A percentile compares a stretch with the other conserved stretches of the same genome.
Evolutionary conservation across 2,797 vertebrate species (phyloP).

Genomic region (Thaleichthys pacificus): DNA sequence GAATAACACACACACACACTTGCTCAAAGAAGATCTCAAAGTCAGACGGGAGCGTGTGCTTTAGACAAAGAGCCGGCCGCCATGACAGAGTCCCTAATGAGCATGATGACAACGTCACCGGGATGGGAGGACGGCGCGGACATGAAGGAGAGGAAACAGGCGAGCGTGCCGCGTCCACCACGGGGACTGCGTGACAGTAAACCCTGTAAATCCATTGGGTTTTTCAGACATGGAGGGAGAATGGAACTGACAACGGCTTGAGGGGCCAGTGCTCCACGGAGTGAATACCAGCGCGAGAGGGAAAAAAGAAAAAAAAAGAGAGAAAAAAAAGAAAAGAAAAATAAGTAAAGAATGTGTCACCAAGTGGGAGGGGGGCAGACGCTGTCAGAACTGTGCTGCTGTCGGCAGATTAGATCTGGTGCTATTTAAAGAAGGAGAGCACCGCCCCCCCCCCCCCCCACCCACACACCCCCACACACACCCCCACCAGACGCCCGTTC

Average conservation of each 20-base stretch:
- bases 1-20: constrained; percentile 8
- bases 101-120: constrained; percentile 63
- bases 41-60: background rate
- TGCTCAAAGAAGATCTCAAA: background rate
- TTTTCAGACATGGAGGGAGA: constrained; percentile 77
- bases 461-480: constrained; percentile 15
- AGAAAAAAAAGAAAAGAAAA: constrained; percentile 48
- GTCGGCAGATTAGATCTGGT: constrained; percentile 79
- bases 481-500: background rate
- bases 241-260: constrained; percentile 79
- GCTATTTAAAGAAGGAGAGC: constrained; percentile 73
- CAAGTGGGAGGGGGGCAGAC: constrained; percentile 73
- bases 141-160: constrained; percentile 56
- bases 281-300: constrained; percentile 67
- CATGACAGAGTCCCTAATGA: constrained; percentile 20
- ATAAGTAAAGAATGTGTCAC: constrained; percentile 78
- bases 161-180: constrained; percentile 43
- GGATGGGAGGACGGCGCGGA: constrained; percentile 51
- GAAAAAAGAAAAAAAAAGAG: constrained; percentile 44
- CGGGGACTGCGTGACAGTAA: constrained; percentile 69
- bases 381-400: constrained; percentile 79
- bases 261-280: constrained; percentile 72
- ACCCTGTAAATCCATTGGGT: constrained; percentile 77
- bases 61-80: background rate
- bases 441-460: constrained; percentile 27